phyloP scores from a whole-genome alignment of 2,888 invertebrate genomes.

The Uropetala carovei region DNA sequence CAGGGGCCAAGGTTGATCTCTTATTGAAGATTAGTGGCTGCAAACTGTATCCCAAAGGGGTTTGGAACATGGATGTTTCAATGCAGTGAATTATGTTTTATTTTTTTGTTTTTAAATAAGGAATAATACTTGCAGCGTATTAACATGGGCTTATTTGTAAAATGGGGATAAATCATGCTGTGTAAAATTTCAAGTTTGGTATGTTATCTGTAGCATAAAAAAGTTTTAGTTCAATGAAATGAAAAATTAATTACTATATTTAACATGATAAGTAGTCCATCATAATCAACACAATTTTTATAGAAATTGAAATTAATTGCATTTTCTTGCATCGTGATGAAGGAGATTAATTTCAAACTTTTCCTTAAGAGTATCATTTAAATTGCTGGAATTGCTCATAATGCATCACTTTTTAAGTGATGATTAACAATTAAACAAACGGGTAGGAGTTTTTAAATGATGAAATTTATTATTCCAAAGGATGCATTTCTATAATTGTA shows the following conservation, averaged over 20 bases:
- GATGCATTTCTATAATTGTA: background rate
- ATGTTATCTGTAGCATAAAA: background rate
- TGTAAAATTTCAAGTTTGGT: background rate
- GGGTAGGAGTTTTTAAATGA: background rate
- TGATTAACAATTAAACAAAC: slow-evolving; percentile 42
- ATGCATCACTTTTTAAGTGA: background rate
- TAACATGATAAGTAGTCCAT: background rate
- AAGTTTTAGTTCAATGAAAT: background rate
- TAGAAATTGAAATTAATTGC: background rate
- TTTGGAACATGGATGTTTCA: background rate
- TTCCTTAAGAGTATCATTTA: background rate
- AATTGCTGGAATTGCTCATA: slow-evolving; percentile 36
- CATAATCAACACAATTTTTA: background rate
- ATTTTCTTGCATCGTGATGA: background rate
- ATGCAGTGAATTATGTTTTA: too few relatives aligned
- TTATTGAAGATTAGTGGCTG: background rate
- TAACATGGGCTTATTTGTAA: background rate
- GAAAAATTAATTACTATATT: background rate
- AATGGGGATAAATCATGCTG: background rate
- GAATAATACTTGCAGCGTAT: background rate
- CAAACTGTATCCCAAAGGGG: background rate
- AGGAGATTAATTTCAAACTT: background rate
- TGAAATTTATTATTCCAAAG: slow-evolving; percentile 28
- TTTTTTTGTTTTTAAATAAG: background rate
- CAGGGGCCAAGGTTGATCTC: background rate